Evolutionary conservation across 2,888 invertebrate genomes (phyloP).

Genomic region (Oxyscelio sp.): DNA sequence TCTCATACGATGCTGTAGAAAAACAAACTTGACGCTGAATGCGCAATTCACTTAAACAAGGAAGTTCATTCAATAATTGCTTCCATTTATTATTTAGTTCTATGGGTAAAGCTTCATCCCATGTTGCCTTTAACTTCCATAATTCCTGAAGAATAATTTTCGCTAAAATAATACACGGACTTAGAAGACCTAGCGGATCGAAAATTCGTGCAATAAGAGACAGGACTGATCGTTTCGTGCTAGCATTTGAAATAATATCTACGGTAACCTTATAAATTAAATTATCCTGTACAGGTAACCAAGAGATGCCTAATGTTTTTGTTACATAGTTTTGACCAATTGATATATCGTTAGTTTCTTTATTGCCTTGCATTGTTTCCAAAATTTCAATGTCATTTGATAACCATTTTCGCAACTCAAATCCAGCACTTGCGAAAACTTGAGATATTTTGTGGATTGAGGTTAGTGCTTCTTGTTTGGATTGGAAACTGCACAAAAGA

Average conservation of each 20-base stretch:
- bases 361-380: background rate
- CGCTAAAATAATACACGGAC: constrained; percentile 12
- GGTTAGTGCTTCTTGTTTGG: background rate
- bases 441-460: background rate
- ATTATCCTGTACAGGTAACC: background rate
- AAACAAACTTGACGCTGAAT: constrained; percentile 14
- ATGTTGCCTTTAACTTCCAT: constrained; percentile 1
- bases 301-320: constrained; percentile 14
- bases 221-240: constrained; percentile 6
- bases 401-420: constrained; percentile 27
- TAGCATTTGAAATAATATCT: background rate
- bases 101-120: constrained; percentile 10
- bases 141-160: constrained; percentile 21
- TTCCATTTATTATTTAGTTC: background rate
- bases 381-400: constrained; percentile 12
- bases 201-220: constrained; percentile 2
- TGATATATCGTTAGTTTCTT: background rate
- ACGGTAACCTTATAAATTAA: background rate
- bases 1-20: constrained; percentile 1
- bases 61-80: background rate
- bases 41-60: constrained; percentile 4
- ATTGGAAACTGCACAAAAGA: constrained; percentile 4
- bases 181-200: constrained; percentile 9
- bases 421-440: background rate
- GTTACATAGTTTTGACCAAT: background rate